Percentiles rank a stretch among this genome's conserved stretches.
These are phyloP conservation scores for Onchidella celtica DNA, from an alignment of 2,888 invertebrate genomes.

Conservation along the genomic window DNA sequence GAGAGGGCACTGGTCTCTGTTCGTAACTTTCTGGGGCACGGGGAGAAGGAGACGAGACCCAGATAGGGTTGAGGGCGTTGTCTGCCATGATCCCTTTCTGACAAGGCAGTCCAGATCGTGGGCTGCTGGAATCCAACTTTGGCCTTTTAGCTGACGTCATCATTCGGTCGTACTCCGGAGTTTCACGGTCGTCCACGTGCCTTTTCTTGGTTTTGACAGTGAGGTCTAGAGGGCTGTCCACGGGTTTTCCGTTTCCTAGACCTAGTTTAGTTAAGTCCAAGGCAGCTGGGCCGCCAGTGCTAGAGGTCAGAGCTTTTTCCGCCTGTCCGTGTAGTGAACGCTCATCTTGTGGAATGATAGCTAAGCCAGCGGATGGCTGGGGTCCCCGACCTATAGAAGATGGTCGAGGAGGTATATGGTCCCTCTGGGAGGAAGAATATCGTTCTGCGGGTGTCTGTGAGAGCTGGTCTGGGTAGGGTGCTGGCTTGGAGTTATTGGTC, in stretches of 20 bases:
- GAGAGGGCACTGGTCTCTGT: conserved; percentile 22
- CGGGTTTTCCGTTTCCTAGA: conserved; percentile 10
- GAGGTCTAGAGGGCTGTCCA: conserved; percentile 51
- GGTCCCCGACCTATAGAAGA: conserved; percentile 18
- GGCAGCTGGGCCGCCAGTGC: conserved; percentile 23
- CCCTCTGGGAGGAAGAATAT: conserved; percentile 9
- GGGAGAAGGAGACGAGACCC: conserved; percentile 44
- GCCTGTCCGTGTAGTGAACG: not conserved
- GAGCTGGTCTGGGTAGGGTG: not conserved
- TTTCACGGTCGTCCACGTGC: conserved; percentile 16
- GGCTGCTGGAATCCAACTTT: conserved; percentile 27
- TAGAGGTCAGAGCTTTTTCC: conserved; percentile 18
- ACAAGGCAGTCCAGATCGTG: not conserved
- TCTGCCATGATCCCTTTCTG: conserved; percentile 5
- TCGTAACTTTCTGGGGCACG: conserved; percentile 30
- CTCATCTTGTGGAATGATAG: conserved; percentile 22
- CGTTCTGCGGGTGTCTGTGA: conserved; percentile 12
- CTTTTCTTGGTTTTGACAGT: conserved; percentile 51
- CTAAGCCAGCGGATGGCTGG: not conserved
- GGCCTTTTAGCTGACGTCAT: conserved; percentile 36
- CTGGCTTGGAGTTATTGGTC: conserved; percentile 1
- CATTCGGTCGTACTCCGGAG: conserved; percentile 33
- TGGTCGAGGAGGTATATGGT: conserved; percentile 10
- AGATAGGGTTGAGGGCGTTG: conserved; percentile 31
- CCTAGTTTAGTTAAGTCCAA: conserved; percentile 49